Percentiles rank a stretch among this genome's conserved stretches.
These are phyloP conservation scores for Penaeus monodon DNA, from an alignment of 2,888 invertebrate species.

Conservation along the genomic window DNA sequence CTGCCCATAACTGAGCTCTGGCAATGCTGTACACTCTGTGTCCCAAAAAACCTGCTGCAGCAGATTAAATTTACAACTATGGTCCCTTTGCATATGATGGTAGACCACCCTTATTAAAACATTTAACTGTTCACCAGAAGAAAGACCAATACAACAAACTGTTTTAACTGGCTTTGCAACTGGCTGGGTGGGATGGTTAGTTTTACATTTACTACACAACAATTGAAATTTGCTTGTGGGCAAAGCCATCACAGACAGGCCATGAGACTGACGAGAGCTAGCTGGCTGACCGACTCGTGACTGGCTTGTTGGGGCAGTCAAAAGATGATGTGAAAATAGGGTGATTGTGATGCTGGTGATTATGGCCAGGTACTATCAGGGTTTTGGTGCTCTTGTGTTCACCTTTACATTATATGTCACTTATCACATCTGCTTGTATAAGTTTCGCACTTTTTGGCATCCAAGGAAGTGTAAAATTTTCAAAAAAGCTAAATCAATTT, in stretches of 20 bases:
- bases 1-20: slow-evolving; percentile 38
- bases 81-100: slow-evolving; percentile 58
- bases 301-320: slow-evolving; percentile 38
- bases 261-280: slow-evolving; percentile 58
- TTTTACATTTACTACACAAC: slow-evolving; percentile 53
- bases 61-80: slow-evolving; percentile 52
- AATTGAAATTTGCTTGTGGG: slow-evolving; percentile 52
- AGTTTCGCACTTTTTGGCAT: no score
- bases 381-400: slow-evolving; percentile 33
- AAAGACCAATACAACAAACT: slow-evolving; percentile 46
- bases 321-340: slow-evolving; percentile 39
- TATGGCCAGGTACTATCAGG: slow-evolving; percentile 49
- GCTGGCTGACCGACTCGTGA: slow-evolving; percentile 51
- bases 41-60: slow-evolving; percentile 23
- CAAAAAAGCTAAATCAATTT: slow-evolving; percentile 11
- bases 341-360: slow-evolving; percentile 53
- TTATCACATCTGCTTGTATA: slow-evolving; percentile 2
- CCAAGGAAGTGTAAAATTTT: slow-evolving; percentile 18
- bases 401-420: slow-evolving; percentile 16
- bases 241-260: slow-evolving; percentile 54
- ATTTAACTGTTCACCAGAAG: slow-evolving; percentile 18
- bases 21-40: slow-evolving; percentile 32
- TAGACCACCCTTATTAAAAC: slow-evolving; percentile 23
- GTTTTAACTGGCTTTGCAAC: slow-evolving; percentile 47
- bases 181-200: slow-evolving; percentile 53